A percentile compares a stretch with the other conserved stretches of the same genome.
These are phyloP conservation scores for Capitulum mitella DNA, from an alignment of 2,888 invertebrate species.

Conservation along the genomic window DNA sequence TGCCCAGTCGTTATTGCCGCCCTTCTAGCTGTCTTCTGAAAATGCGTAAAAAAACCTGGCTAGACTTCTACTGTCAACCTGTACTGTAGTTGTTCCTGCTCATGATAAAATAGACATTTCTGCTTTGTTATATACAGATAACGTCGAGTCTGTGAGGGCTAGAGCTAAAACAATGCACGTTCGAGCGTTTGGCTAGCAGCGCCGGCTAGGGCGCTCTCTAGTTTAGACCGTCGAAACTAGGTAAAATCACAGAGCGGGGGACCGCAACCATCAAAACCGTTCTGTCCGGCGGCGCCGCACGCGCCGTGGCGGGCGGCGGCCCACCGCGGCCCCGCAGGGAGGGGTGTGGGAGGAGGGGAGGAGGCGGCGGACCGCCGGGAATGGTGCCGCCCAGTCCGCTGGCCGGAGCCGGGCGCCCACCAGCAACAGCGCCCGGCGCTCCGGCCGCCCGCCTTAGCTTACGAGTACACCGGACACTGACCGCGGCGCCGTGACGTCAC, in stretches of 20 bases:
- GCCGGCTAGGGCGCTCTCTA: not conserved
- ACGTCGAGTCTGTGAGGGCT: slow-evolving; percentile 3
- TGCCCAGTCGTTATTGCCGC: not conserved
- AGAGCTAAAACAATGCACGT: slow-evolving; percentile 3
- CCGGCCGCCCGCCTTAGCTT: not conserved
- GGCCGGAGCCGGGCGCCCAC: too few relatives aligned
- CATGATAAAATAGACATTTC: slow-evolving; percentile 24
- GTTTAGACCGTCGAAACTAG: slow-evolving; percentile 11
- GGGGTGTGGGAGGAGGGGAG: not conserved
- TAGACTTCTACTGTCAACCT: not conserved
- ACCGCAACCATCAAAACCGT: too few relatives aligned
- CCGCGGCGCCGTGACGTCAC: not conserved
- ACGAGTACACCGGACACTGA: not conserved
- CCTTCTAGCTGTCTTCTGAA: not conserved
- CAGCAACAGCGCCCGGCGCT: not conserved
- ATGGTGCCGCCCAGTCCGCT: too few relatives aligned
- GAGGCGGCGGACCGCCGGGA: not conserved
- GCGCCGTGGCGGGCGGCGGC: not conserved
- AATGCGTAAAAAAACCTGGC: slow-evolving; percentile 22
- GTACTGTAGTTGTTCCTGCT: not conserved
- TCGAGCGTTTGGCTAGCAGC: not conserved
- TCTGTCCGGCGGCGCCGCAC: not conserved
- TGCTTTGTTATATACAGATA: slow-evolving; percentile 20
- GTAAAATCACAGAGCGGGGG: slow-evolving; percentile 2
- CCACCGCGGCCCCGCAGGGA: too few relatives aligned